Evolutionary conservation across 1,140 invertebrate genomes (phyloP).

Genomic region (Lerema accius): DNA sequence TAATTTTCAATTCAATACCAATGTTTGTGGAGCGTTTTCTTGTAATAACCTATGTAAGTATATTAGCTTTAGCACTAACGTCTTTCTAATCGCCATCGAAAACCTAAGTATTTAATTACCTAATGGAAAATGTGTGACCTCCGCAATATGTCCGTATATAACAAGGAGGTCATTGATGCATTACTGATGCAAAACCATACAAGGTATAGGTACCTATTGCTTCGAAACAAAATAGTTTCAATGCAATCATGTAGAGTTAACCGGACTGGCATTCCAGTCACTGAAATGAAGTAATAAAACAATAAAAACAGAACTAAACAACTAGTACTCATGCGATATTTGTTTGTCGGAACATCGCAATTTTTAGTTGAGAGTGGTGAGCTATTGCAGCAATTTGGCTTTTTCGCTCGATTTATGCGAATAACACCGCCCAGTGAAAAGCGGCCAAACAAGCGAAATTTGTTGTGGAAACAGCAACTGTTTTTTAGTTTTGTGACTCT

Average conservation of each 20-base stretch:
- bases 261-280: constrained; percentile 31
- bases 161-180: no score
- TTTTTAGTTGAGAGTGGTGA: constrained; percentile 73
- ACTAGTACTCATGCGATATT: constrained; percentile 68
- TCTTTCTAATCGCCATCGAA: no score
- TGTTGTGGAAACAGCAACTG: constrained; percentile 63
- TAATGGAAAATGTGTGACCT: no score
- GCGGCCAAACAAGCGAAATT: constrained; percentile 74
- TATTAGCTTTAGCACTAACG: no score
- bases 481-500: constrained; percentile 71
- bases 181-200: no score
- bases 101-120: no score
- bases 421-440: constrained; percentile 68
- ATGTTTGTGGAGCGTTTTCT: no score
- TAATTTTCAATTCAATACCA: no score
- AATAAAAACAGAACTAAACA: constrained; percentile 63
- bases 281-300: constrained; percentile 59
- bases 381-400: constrained; percentile 75
- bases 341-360: constrained; percentile 69
- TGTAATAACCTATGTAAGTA: no score
- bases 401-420: constrained; percentile 78
- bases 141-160: no score
- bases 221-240: constrained; percentile 21
- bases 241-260: constrained; percentile 36
- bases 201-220: no score